phyloP scores from a whole-genome alignment of 2,797 vertebrate genomes.

The Chaunax sp. region DNA sequence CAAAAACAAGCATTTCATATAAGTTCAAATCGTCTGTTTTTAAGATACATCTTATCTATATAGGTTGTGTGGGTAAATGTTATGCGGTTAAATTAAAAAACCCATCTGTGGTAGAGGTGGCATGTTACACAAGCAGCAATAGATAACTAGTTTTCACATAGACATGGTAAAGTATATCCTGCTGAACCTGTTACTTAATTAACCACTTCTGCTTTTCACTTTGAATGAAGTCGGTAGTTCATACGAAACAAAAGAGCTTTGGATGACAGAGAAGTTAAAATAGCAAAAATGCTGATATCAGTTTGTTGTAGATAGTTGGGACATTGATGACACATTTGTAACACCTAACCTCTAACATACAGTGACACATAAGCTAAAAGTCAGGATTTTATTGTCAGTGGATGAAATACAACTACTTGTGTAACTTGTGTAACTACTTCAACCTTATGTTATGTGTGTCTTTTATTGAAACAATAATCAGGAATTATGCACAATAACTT shows the following conservation, averaged over 20 bases:
- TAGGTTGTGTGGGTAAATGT: too few relatives aligned
- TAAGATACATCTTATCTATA: too few relatives aligned
- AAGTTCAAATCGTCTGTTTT: too few relatives aligned
- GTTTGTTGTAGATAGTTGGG: constrained; percentile 20
- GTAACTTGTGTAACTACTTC: too few relatives aligned
- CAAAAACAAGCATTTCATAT: too few relatives aligned
- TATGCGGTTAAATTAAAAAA: too few relatives aligned
- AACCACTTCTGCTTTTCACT: constrained; percentile 2
- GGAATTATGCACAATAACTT: neutral
- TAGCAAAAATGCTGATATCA: constrained; percentile 21
- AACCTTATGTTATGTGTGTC: neutral
- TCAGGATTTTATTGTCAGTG: neutral
- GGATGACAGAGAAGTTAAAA: constrained; percentile 22
- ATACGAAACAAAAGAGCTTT: neutral
- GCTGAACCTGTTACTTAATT: neutral
- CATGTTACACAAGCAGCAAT: neutral
- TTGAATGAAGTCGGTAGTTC: too few relatives aligned
- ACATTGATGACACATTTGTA: constrained; percentile 3
- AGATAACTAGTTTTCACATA: neutral
- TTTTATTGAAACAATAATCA: neutral
- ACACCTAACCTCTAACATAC: neutral
- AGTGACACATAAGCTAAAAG: neutral
- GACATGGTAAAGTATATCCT: too few relatives aligned
- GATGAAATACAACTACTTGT: neutral
- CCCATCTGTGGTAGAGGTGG: too few relatives aligned